phyloP scores from a whole-genome alignment of 64 coral and sea anemone species.

The Dendronephthya gigantea region DNA sequence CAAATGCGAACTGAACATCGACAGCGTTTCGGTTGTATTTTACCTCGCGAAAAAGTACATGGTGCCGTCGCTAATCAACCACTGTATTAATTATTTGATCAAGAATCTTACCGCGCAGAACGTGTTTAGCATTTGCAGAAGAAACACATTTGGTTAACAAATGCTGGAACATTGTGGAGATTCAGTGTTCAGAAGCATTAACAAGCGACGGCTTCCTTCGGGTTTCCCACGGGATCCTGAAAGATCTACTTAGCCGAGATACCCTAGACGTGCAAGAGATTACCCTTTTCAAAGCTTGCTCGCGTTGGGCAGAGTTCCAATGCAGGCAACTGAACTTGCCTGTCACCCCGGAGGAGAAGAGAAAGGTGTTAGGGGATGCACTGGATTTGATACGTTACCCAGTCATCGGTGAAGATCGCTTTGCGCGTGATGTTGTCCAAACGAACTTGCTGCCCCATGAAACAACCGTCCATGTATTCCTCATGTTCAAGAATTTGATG shows the following conservation, averaged over 20 bases:
- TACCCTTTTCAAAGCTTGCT: not conserved
- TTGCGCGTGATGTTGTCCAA: constrained; percentile 4
- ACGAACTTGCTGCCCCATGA: not conserved
- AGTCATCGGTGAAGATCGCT: not conserved
- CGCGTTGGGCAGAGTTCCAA: not conserved
- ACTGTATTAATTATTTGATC: constrained; percentile 1
- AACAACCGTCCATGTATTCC: not conserved
- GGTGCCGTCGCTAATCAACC: not conserved
- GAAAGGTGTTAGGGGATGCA: not conserved
- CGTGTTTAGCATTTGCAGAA: constrained; percentile 4
- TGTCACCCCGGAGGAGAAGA: not conserved
- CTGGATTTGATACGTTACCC: constrained; percentile 1
- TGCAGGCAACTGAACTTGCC: not conserved
- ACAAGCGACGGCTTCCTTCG: not conserved
- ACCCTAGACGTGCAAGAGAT: constrained; percentile 2
- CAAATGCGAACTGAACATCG: constrained; percentile 12
- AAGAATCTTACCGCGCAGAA: constrained; percentile 14
- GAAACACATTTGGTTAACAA: not conserved
- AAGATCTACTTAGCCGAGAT: not conserved
- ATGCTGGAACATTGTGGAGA: constrained; percentile 13
- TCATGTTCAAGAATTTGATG: constrained; percentile 10
- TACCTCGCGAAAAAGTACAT: constrained; percentile 10
- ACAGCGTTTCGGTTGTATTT: not conserved
- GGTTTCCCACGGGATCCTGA: not conserved
- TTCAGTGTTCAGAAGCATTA: not conserved